Conservation (phyloP, 37 sponge, comb jelly and placozoan species). For the Crambe crambe region DNA sequence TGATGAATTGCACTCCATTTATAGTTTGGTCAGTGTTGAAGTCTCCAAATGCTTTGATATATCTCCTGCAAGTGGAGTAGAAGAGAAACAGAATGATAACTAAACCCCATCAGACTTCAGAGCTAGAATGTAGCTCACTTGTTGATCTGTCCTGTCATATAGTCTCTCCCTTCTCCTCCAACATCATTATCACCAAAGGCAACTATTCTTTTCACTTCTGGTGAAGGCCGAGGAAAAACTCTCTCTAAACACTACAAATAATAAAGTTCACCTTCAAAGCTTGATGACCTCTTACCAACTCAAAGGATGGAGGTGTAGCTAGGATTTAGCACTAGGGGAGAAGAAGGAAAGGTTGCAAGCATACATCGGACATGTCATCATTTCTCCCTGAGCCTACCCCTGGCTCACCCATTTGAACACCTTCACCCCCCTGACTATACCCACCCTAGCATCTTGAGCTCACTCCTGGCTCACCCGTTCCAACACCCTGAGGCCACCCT, state of each 20-base stretch:
- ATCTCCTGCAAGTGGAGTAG: conserved; percentile 18
- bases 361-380: no score
- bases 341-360: no score
- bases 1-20: conserved; percentile 33
- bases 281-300: no score
- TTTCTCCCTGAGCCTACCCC: no score
- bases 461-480: no score
- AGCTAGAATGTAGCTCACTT: neutral
- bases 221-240: neutral
- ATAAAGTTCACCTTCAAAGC: no score
- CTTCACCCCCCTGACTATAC: no score
- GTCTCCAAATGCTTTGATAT: conserved; percentile 27
- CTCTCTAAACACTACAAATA: neutral
- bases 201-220: neutral
- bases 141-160: conserved; percentile 26
- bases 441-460: no score
- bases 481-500: no score
- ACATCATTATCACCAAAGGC: conserved; percentile 59
- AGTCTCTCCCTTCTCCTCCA: conserved; percentile 61
- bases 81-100: neutral
- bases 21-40: conserved; percentile 14
- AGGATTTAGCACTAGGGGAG: no score
- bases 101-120: neutral
- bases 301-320: no score
- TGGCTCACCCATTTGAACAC: no score